Evolutionary conservation across 2,888 invertebrate species (phyloP), one percentile per base, ranked within the genome.

Genomic region (Thereva nobilitata): DNA sequence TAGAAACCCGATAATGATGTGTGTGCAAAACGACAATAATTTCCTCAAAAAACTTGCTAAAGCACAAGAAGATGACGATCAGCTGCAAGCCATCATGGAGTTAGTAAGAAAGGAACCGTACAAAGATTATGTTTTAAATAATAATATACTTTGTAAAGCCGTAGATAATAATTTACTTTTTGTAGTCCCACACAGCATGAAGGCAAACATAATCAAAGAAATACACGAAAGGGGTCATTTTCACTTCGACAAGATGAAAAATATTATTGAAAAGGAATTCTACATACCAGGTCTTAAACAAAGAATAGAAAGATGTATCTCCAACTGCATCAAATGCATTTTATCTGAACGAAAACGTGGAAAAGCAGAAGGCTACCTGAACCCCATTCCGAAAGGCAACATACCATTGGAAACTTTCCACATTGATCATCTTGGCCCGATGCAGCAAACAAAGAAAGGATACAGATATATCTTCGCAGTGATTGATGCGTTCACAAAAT

Each of bases 361-460:
- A 2, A 77, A 75, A 67, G 69, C 73, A 45, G 76, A 77, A 70
- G 77, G 78, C n/a, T 73, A 71, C 9, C 67, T 77, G 37, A 63
- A 77, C 52, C 69, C 74, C 0, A 73, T 79, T 5, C 72, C 74
- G n/a, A 78, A 78, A 42, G 76, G 71, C 8, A 72, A 69, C 0
- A 47, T 56, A 3, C 77, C 77, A 4, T 59, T 77, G n/a, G 63
- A 73, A 9, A 76, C 75, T 0, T 72, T 71, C 5, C 75, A 77
- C 53, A 55, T 74, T n/a, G 77, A 77, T 53, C 78, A 78, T 47
- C n/a, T 78, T 4, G 76, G 77, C 4, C 76, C 76, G 4, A 34
- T 75, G 52, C 64, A 70, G 0, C 68, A 68, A 54, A 54, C 64
- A 3, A 35, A 35, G 8, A 61, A 61, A 41, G 47, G 69, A 8